phyloP scores from a whole-genome alignment of 2,113 vertebrate genomes.

The Syngnathus floridae region DNA sequence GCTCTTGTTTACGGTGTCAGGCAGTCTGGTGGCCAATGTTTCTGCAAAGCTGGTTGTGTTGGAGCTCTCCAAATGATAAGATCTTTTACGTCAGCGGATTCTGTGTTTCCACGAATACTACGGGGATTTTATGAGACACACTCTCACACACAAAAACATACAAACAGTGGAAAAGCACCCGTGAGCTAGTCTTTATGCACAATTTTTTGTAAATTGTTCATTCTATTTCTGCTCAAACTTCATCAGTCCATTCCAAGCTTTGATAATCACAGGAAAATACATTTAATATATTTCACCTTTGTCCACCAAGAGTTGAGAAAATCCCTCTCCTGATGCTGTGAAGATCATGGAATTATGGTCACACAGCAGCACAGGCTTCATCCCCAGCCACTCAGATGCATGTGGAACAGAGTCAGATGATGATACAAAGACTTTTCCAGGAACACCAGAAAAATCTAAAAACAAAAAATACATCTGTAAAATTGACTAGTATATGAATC shows the following conservation, averaged over 20 bases:
- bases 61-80: background rate
- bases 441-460: constrained; percentile 4
- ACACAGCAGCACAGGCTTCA: constrained; percentile 61
- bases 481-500: background rate
- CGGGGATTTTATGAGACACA: no score
- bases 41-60: background rate
- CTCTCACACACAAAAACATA: background rate
- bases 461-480: background rate
- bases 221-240: background rate
- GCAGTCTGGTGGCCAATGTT: background rate
- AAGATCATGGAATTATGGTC: constrained; percentile 54
- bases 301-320: constrained; percentile 56
- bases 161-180: background rate
- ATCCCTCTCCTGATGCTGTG: constrained; percentile 49
- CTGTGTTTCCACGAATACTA: no score
- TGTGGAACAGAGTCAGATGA: constrained; percentile 13
- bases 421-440: constrained; percentile 31
- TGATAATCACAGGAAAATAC: background rate
- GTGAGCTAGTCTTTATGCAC: no score
- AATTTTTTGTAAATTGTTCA: no score
- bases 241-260: background rate
- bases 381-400: constrained; percentile 42
- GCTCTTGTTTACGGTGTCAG: background rate
- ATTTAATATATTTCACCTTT: constrained; percentile 46
- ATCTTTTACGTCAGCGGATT: background rate